Evolutionary conservation across 2,797 vertebrate species (phyloP).

Genomic region (Danio tinwini): DNA sequence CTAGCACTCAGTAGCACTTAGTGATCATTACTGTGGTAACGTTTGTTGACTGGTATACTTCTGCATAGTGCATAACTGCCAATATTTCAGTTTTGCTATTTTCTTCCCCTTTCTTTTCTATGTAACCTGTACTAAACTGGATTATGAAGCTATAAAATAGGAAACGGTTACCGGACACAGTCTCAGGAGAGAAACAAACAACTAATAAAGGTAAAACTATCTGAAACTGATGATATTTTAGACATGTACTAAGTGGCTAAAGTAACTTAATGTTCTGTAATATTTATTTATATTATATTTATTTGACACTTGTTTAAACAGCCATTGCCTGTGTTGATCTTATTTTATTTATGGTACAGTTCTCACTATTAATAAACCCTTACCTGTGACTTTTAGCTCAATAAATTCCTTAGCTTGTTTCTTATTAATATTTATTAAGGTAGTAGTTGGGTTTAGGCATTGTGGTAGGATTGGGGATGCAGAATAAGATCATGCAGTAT

Average conservation of each 20-base stretch:
- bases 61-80: background rate
- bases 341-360: too few species aligned
- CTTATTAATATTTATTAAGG: too few species aligned
- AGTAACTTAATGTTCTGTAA: background rate
- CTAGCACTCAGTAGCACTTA: slow-evolving; percentile 31
- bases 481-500: too few species aligned
- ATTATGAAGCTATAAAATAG: background rate
- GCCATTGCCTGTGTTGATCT: background rate
- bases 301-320: background rate
- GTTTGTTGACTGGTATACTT: slow-evolving; percentile 19
- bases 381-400: too few species aligned
- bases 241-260: background rate
- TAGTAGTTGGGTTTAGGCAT: too few species aligned
- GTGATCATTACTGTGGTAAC: slow-evolving; percentile 54
- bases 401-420: too few species aligned
- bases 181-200: background rate
- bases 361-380: too few species aligned
- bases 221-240: background rate
- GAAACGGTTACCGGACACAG: background rate
- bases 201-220: slow-evolving; percentile 3
- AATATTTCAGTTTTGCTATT: background rate
- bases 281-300: too few species aligned
- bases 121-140: background rate
- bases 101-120: background rate
- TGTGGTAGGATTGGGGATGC: too few species aligned